Evolutionary conservation across 30 jellyfish, hydroid and myxozoan species (phyloP).

Genomic region (Turritopsis dohrnii): DNA sequence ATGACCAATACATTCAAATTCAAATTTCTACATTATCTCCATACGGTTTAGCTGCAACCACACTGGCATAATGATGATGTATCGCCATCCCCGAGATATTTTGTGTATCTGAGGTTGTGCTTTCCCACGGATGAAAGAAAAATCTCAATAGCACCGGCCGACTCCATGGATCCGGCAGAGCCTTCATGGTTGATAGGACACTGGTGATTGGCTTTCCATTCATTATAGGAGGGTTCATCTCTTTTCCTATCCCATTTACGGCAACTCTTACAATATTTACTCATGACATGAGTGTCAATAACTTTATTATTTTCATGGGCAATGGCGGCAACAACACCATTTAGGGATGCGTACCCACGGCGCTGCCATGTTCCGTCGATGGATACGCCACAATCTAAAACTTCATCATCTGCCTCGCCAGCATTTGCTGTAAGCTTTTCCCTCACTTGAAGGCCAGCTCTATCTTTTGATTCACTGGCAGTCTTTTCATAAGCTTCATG

Average conservation of each 20-base stretch:
- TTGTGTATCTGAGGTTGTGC: no score
- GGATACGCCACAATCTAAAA: conserved; percentile 1
- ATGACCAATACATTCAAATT: conserved; percentile 5
- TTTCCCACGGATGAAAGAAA: no score
- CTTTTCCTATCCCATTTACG: background rate
- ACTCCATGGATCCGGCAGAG: background rate
- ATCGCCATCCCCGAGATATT: no score
- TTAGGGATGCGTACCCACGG: conserved; percentile 5
- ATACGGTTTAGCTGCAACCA: no score
- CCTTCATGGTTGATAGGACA: background rate
- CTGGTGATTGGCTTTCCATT: background rate
- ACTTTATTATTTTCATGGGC: conserved; percentile 5
- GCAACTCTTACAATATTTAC: background rate
- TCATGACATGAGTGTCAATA: background rate
- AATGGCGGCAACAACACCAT: conserved; percentile 4
- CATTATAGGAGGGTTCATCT: background rate
- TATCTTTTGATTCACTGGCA: background rate
- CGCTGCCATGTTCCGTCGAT: no score
- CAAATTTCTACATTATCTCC: no score
- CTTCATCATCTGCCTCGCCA: conserved; percentile 1
- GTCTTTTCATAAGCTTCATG: background rate
- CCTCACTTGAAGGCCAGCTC: background rate
- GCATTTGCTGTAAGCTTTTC: background rate
- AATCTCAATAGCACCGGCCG: no score
- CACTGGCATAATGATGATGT: no score